phyloP scores from a whole-genome alignment of 1,140 invertebrate genomes.

The Hyphantria cunea region DNA sequence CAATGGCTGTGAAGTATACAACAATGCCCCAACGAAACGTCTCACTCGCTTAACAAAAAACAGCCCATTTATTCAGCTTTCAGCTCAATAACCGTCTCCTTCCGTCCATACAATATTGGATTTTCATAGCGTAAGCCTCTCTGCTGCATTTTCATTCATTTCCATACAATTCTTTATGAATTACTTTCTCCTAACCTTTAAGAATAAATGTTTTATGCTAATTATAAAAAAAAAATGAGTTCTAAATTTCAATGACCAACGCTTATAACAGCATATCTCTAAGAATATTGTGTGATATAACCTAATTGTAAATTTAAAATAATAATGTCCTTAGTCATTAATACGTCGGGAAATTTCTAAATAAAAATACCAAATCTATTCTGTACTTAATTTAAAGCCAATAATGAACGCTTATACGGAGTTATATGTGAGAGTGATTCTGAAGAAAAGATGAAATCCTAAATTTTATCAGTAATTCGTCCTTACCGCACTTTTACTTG shows the following conservation, averaged over 20 bases:
- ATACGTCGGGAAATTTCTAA: conserved; percentile 51
- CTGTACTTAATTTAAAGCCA: conserved; percentile 74
- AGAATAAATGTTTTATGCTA: conserved; percentile 26
- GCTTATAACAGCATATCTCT: conserved; percentile 77
- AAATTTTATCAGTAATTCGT: conserved; percentile 56
- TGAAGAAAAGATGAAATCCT: conserved; percentile 43
- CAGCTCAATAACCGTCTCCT: conserved; percentile 71
- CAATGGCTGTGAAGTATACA: conserved; percentile 36
- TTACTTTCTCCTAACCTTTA: conserved; percentile 15
- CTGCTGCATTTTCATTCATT: conserved; percentile 39
- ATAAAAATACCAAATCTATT: conserved; percentile 63
- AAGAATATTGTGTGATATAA: conserved; percentile 78
- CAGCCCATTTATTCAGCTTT: conserved; percentile 61
- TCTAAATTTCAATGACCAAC: conserved; percentile 70
- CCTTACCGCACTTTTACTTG: conserved; percentile 31
- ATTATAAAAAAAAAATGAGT: conserved; percentile 37
- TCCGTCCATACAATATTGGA: conserved; percentile 70
- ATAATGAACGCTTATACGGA: conserved; percentile 55
- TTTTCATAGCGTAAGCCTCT: conserved; percentile 67
- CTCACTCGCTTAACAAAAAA: conserved; percentile 5
- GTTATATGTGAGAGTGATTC: conserved; percentile 52
- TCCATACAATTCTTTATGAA: conserved; percentile 8
- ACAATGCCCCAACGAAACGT: conserved; percentile 16
- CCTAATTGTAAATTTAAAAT: conserved; percentile 63
- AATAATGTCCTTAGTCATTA: conserved; percentile 65